Evolutionary conservation across 2,797 vertebrate species (phyloP).

Genomic region (Mastacembelus armatus): DNA sequence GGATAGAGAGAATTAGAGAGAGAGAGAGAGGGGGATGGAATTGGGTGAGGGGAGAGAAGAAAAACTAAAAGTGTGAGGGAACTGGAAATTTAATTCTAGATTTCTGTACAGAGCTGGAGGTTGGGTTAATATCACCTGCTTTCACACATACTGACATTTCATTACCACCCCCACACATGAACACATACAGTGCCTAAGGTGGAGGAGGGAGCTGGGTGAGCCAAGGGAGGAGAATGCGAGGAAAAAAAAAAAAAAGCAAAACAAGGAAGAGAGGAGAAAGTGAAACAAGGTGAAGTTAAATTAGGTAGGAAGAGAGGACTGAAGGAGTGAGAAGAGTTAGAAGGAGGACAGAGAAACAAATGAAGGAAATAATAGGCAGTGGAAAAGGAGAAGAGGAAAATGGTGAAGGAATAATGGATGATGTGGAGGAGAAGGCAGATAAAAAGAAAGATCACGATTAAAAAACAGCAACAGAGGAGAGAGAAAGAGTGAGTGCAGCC

Average conservation of each 20-base stretch:
- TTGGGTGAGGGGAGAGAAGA: no score
- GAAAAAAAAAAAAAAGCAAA: no score
- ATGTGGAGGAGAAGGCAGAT: no score
- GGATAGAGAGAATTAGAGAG: background rate
- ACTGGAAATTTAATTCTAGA: background rate
- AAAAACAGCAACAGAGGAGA: background rate
- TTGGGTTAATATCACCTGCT: constrained; percentile 14
- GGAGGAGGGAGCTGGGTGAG: background rate
- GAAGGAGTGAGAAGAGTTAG: background rate
- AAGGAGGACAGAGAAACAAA: background rate
- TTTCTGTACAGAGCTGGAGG: background rate
- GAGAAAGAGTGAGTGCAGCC: background rate
- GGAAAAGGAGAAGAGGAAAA: background rate
- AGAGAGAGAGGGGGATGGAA: no score
- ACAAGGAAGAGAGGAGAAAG: no score
- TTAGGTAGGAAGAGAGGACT: background rate
- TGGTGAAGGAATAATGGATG: no score
- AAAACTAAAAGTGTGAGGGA: background rate
- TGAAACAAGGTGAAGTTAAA: no score
- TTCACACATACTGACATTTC: constrained; percentile 3
- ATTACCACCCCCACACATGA: background rate
- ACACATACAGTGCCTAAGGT: background rate
- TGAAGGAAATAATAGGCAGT: background rate
- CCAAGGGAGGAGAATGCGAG: background rate
- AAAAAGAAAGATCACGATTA: no score